A percentile compares a stretch with the other conserved stretches of the same genome.
Conservation (phyloP, 2,113 vertebrate species). For the Lophochroa leadbeateri region DNA sequence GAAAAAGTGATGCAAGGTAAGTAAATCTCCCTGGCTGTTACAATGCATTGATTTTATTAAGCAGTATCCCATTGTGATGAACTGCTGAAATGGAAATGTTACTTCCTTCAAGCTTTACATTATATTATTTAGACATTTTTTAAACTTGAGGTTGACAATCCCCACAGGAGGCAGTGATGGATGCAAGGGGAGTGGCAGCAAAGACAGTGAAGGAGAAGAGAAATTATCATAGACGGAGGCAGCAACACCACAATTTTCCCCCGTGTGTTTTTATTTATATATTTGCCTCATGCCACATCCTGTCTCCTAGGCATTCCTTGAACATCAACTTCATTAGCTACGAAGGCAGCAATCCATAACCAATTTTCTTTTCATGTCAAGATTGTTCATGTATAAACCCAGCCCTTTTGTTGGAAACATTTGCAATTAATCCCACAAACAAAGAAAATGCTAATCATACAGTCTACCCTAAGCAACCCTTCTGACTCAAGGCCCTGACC, state of each 20-base stretch:
- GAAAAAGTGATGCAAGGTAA: neutral
- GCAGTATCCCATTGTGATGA: neutral
- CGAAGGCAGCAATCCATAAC: constrained; percentile 81
- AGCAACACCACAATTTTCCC: neutral
- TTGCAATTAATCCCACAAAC: constrained; percentile 80
- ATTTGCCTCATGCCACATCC: constrained; percentile 38
- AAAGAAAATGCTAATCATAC: constrained; percentile 78
- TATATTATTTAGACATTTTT: constrained; percentile 45
- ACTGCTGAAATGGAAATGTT: neutral
- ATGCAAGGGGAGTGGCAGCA: constrained; percentile 15
- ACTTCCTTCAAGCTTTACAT: neutral
- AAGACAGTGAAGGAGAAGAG: neutral
- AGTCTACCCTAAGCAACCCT: constrained; percentile 59
- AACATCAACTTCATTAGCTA: constrained; percentile 80
- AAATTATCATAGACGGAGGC: constrained; percentile 23
- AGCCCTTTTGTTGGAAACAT: constrained; percentile 76
- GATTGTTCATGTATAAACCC: constrained; percentile 74
- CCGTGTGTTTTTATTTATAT: neutral
- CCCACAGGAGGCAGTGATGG: neutral
- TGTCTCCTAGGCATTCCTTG: constrained; percentile 68
- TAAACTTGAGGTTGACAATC: constrained; percentile 11
- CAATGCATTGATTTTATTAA: constrained; percentile 33
- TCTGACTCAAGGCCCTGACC: constrained; percentile 68
- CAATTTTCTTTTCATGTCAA: constrained; percentile 80
- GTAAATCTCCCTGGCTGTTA: neutral